Conservation (phyloP, 2,888 invertebrate species). For the Drosophila incognita region DNA sequence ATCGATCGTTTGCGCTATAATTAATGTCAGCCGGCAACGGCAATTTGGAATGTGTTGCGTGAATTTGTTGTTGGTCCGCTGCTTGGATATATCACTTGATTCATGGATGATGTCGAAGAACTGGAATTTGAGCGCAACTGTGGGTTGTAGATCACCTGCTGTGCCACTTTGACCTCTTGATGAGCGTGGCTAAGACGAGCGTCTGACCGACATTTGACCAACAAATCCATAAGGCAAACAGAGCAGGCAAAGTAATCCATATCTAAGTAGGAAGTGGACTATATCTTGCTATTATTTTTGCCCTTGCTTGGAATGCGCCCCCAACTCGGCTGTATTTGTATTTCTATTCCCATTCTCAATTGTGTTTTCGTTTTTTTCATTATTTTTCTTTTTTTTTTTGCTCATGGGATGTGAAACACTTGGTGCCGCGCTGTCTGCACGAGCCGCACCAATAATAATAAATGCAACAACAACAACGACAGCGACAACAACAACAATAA, state of each 20-base stretch:
- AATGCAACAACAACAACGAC: slow-evolving; percentile 42
- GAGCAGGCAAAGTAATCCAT: background rate
- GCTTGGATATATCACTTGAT: slow-evolving; percentile 30
- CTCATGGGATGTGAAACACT: slow-evolving; percentile 73
- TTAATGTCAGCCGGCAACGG: slow-evolving; percentile 69
- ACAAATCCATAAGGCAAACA: background rate
- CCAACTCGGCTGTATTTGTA: slow-evolving; percentile 1
- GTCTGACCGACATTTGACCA: slow-evolving; percentile 11
- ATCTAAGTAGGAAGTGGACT: slow-evolving; percentile 23
- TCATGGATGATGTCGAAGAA: slow-evolving; percentile 17
- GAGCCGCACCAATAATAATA: slow-evolving; percentile 57
- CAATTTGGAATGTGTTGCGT: slow-evolving; percentile 74
- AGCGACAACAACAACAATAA: slow-evolving; percentile 24
- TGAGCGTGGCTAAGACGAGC: slow-evolving; percentile 3
- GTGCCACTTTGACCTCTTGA: slow-evolving; percentile 24
- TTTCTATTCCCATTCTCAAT: slow-evolving; percentile 24
- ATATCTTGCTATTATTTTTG: slow-evolving; percentile 14
- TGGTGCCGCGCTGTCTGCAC: slow-evolving; percentile 78
- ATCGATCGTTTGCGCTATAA: slow-evolving; percentile 79
- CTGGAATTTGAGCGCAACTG: slow-evolving; percentile 7
- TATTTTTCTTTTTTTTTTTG: slow-evolving; percentile 30
- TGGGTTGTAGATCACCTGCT: slow-evolving; percentile 18
- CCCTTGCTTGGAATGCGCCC: slow-evolving; percentile 36
- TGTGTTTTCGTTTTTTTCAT: slow-evolving; percentile 28
- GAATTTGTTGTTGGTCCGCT: slow-evolving; percentile 44